Conservation (phyloP, 2,113 vertebrate genomes). For the Opisthocomus hoazin region DNA sequence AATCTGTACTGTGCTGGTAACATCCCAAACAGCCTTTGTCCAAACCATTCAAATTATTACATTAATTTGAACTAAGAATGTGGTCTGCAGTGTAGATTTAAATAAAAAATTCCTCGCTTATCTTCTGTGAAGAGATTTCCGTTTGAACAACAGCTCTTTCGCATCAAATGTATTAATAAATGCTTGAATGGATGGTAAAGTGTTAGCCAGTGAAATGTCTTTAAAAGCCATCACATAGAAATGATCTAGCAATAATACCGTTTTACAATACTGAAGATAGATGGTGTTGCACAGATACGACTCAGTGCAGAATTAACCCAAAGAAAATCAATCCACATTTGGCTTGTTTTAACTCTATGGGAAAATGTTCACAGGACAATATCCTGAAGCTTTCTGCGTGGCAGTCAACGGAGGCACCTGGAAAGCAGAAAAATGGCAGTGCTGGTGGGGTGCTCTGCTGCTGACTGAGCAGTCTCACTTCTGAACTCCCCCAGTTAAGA, state of each 20-base stretch:
- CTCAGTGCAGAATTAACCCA: not conserved
- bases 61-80: not conserved
- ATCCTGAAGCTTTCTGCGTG: not conserved
- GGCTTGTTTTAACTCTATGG: not conserved
- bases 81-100: not conserved
- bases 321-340: not conserved
- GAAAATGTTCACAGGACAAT: not conserved
- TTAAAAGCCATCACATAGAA: not conserved
- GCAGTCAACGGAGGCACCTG: not conserved
- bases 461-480: not conserved
- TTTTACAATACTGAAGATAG: not conserved
- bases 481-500: not conserved
- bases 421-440: not conserved
- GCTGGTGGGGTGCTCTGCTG: not conserved
- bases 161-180: not conserved
- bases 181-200: not conserved
- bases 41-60: not conserved
- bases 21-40: not conserved
- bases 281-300: not conserved
- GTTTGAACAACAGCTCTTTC: not conserved
- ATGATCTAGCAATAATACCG: not conserved
- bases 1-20: not conserved
- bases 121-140: not conserved
- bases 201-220: not conserved
- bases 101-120: not conserved